Conservation (phyloP, 2,113 vertebrate species). For the Cairina moschata region DNA sequence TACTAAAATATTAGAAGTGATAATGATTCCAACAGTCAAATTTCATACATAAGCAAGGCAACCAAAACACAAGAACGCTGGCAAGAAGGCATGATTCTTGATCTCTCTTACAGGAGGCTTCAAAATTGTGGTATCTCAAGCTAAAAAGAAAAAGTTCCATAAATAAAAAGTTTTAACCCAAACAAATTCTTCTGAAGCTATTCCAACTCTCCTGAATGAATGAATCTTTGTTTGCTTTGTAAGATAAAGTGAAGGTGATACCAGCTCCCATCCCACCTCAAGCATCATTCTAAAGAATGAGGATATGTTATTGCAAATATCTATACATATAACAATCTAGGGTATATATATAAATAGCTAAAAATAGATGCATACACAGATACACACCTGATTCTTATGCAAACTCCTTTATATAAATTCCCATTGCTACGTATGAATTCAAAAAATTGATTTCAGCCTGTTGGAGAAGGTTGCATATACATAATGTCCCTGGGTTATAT, state of each 20-base stretch:
- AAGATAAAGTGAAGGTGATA: background rate
- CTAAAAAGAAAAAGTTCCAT: background rate
- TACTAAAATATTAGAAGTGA: background rate
- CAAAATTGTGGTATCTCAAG: background rate
- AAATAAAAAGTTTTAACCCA: background rate
- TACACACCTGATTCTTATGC: background rate
- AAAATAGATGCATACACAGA: background rate
- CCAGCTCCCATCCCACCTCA: background rate
- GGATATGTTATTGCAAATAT: background rate
- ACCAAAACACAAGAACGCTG: background rate
- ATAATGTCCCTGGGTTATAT: background rate
- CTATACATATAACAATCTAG: background rate
- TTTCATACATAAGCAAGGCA: background rate
- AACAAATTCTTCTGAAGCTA: slow-evolving; percentile 12
- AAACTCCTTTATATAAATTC: background rate
- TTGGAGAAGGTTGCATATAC: background rate
- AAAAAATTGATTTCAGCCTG: background rate
- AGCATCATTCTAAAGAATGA: background rate
- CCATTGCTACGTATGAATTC: background rate
- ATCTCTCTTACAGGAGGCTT: background rate
- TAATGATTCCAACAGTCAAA: slow-evolving; percentile 8
- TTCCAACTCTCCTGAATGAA: background rate
- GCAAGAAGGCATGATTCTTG: background rate
- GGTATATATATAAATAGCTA: background rate
- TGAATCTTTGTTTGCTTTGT: background rate